Conservation (phyloP, 2,113 vertebrate species). For the Lathamus discolor region DNA sequence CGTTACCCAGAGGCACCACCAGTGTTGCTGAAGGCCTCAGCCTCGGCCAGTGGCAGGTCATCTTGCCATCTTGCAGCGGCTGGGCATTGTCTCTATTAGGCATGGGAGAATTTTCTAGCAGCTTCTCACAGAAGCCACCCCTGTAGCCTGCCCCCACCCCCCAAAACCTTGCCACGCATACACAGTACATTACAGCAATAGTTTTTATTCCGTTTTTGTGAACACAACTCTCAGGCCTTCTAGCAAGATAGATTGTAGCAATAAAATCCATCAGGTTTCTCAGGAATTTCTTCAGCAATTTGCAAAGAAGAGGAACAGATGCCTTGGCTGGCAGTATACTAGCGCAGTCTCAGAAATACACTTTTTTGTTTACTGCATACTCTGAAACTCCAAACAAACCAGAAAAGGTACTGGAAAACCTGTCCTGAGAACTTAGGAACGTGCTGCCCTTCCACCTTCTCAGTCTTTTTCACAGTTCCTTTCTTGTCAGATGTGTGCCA, state of each 20-base stretch:
- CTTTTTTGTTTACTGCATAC: background rate
- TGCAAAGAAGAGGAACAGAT: background rate
- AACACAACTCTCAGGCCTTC: background rate
- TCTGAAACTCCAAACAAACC: background rate
- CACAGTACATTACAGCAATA: background rate
- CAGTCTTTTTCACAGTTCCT: background rate
- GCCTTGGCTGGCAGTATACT: background rate
- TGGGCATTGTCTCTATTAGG: background rate
- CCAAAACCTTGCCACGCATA: background rate
- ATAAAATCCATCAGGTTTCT: background rate
- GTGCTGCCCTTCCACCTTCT: background rate
- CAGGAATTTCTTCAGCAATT: background rate
- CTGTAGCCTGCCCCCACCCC: background rate
- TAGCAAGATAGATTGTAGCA: background rate
- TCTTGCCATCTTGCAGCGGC: background rate
- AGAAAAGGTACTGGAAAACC: background rate
- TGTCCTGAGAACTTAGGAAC: background rate
- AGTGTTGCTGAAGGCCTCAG: background rate
- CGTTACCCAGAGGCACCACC: background rate
- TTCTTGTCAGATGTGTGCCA: background rate
- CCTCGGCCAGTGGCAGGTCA: background rate
- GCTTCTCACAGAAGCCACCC: background rate
- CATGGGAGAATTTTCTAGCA: background rate
- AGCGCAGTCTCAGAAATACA: background rate
- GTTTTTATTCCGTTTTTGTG: background rate